Percentiles rank a stretch among this genome's conserved stretches.
Evolutionary conservation across 2,113 vertebrate genomes (phyloP).

Genomic region (Melozone crissalis): DNA sequence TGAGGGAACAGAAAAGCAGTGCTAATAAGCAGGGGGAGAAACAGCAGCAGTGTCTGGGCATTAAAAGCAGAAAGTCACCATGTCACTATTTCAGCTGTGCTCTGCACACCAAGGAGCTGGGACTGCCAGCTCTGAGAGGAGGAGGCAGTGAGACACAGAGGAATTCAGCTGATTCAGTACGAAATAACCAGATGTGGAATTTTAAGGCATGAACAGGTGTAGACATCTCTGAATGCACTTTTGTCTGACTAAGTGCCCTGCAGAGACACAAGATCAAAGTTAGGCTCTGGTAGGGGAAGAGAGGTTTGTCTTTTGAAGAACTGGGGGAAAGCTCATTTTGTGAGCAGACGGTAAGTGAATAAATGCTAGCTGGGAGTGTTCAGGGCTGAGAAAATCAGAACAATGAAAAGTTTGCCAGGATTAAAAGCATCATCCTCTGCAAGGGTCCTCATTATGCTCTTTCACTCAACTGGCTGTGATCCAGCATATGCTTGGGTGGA

Average conservation of each 20-base stretch:
- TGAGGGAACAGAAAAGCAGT: background rate
- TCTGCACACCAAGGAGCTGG: background rate
- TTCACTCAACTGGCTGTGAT: background rate
- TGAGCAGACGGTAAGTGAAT: background rate
- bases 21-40: background rate
- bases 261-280: slow-evolving; percentile 45
- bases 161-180: slow-evolving; percentile 18
- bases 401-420: slow-evolving; percentile 4
- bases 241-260: slow-evolving; percentile 15
- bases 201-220: slow-evolving; percentile 47
- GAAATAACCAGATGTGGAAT: slow-evolving; percentile 53
- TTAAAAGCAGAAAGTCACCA: background rate
- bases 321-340: background rate
- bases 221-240: slow-evolving; percentile 34
- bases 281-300: background rate
- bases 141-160: background rate
- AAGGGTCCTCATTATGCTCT: slow-evolving; percentile 3
- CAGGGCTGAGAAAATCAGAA: slow-evolving; percentile 32
- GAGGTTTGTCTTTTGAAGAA: slow-evolving; percentile 46
- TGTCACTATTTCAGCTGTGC: background rate
- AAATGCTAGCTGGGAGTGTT: background rate
- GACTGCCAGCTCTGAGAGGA: background rate
- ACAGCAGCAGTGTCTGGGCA: background rate
- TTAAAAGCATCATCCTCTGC: slow-evolving; percentile 8
- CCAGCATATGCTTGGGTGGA: background rate